phyloP scores from a whole-genome alignment of 1,140 invertebrate species.

The Halyomorpha halys region DNA sequence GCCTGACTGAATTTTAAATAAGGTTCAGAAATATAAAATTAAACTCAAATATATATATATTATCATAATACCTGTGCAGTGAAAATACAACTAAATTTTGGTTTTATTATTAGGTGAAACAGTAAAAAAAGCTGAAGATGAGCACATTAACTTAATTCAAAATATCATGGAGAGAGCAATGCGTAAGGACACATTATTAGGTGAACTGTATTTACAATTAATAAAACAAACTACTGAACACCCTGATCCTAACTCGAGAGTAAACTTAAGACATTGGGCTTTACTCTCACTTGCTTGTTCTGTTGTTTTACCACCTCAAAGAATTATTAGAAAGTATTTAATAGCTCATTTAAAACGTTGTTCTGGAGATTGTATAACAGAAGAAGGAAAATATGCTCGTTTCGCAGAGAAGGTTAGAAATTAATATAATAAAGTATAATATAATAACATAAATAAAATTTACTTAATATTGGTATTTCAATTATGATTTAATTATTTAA shows the following conservation, averaged over 20 bases:
- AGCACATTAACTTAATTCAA: slow-evolving; percentile 79
- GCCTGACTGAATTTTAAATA: too few species aligned
- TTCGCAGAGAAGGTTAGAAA: slow-evolving; percentile 75
- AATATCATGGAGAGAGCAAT: slow-evolving; percentile 80
- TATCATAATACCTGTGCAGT: not conserved
- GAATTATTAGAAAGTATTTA: slow-evolving; percentile 65
- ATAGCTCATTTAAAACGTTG: slow-evolving; percentile 81
- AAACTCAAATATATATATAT: not conserved
- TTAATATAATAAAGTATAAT: slow-evolving; percentile 6
- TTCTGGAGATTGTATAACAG: slow-evolving; percentile 75
- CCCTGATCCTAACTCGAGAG: slow-evolving; percentile 77
- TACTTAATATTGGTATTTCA: slow-evolving; percentile 7
- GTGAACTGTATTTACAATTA: slow-evolving; percentile 85
- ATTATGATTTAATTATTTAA: slow-evolving; percentile 6
- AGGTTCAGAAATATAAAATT: not conserved
- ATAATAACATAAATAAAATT: not conserved
- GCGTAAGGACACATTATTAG: slow-evolving; percentile 74
- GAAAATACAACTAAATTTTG: not conserved
- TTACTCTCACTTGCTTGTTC: slow-evolving; percentile 79
- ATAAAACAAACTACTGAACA: slow-evolving; percentile 91
- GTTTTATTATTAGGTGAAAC: slow-evolving; percentile 38
- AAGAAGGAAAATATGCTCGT: slow-evolving; percentile 88
- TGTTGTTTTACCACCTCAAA: slow-evolving; percentile 58
- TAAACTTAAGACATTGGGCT: slow-evolving; percentile 85
- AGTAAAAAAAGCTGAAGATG: slow-evolving; percentile 60